Evolutionary conservation across 2,113 vertebrate genomes (phyloP), one percentile per base, ranked within the genome.

Genomic region (Mastomys coucha): DNA sequence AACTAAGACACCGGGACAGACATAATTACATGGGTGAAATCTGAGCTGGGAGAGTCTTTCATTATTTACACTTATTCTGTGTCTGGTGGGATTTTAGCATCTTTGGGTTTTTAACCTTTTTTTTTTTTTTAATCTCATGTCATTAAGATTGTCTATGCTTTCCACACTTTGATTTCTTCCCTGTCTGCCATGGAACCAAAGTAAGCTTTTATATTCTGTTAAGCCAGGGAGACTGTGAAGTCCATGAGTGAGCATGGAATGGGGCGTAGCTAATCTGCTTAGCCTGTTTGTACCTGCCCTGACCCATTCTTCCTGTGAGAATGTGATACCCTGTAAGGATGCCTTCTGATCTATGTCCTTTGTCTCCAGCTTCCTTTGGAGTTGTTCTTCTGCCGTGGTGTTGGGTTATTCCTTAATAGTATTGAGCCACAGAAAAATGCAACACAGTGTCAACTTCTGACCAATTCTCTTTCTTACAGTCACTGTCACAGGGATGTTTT

Each of bases 311-410:
- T 14, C 24, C 33, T 17, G 2, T 3, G 6, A n/a, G 22, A 1
- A 2, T 0, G 7, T 2, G 19, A 31, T 1, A 0, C 1, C 3
- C 17, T 33, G 28, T 31, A 22, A 39, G 6, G 7, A 14, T 26
- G 39, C 11, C 22, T 31, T 16, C 2, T 1, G 0, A 10, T 39
- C 33, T 1, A 33, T 5, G 31, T 28, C 14, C 45, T 4, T 6
- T 8, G 26, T 3, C 20, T 7, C 42, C 81, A 86, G 11, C 26
- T 45, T 8, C n/a, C 19, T 39, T 6, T 5, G 19, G 28, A 5
- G 20, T 17, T 13, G 10, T 5, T 31, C 28, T 10, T 67, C 56
- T 12, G 3, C 3, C 24, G 39, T 2, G 5, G 13, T 36, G 14
- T 45, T n/a, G 2, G 12, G 5, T 28, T 19, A 2, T n/a, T 36